phyloP scores from a whole-genome alignment of 1,140 invertebrate species.

The Ruditapes philippinarum region DNA sequence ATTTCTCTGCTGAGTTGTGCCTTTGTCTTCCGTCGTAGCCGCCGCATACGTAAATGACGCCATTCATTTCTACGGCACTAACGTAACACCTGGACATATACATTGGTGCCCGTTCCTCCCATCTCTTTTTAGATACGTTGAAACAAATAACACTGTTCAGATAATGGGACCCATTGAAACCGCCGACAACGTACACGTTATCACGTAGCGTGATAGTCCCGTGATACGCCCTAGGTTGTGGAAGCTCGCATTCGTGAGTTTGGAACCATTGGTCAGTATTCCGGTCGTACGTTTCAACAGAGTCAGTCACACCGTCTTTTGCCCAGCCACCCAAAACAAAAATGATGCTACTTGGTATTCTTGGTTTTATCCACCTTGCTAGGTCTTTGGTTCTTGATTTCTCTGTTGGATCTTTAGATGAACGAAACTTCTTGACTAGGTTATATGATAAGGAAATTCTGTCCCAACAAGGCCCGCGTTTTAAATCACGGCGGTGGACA shows the following conservation, averaged over 20 bases:
- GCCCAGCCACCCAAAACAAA: constrained; percentile 91
- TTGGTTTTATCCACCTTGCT: constrained; percentile 40
- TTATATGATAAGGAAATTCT: constrained; percentile 67
- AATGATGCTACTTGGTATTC: constrained; percentile 70
- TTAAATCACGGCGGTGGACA: constrained; percentile 43
- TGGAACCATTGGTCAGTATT: constrained; percentile 43
- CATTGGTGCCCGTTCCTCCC: constrained; percentile 81
- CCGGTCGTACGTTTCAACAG: constrained; percentile 92
- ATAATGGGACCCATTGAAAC: constrained; percentile 87
- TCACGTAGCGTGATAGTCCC: constrained; percentile 90
- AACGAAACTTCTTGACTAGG: constrained; percentile 43
- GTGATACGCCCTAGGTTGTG: constrained; percentile 89
- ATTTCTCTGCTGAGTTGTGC: constrained; percentile 94
- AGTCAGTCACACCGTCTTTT: constrained; percentile 90
- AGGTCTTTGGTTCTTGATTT: constrained; percentile 18
- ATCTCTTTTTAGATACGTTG: constrained; percentile 74
- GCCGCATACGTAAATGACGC: constrained; percentile 88
- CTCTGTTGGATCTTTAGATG: constrained; percentile 13
- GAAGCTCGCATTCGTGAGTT: constrained; percentile 46
- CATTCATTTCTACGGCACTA: constrained; percentile 71
- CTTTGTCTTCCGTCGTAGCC: constrained; percentile 96
- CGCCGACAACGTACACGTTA: constrained; percentile 91
- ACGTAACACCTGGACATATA: constrained; percentile 79
- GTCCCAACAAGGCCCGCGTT: constrained; percentile 40
- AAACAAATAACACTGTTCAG: constrained; percentile 80